Evolutionary conservation across 2,888 invertebrate genomes (phyloP).

Genomic region (Tenthredo scrophulariae): DNA sequence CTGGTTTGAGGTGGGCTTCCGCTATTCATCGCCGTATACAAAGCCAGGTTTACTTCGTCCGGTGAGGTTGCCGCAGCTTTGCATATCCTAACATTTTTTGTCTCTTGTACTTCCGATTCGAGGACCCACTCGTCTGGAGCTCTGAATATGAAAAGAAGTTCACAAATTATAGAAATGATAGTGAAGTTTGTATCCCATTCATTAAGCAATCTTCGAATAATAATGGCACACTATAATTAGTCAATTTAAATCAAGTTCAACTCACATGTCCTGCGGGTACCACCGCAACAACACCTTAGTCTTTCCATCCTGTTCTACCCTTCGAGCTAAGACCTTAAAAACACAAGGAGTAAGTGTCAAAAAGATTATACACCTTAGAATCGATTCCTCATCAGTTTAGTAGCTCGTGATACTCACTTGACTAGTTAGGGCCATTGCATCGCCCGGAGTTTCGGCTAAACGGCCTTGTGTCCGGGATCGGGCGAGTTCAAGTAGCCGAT

Average conservation of each 20-base stretch:
- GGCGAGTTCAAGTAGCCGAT: slow-evolving; percentile 85
- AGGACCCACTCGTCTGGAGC: slow-evolving; percentile 93
- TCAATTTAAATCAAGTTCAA: slow-evolving; percentile 65
- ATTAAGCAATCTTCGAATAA: background rate
- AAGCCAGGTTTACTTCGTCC: slow-evolving; percentile 68
- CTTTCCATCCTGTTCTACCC: slow-evolving; percentile 83
- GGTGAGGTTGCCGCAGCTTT: slow-evolving; percentile 66
- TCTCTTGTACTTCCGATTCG: slow-evolving; percentile 80
- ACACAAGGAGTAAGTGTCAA: background rate
- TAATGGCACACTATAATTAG: background rate
- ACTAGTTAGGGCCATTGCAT: slow-evolving; percentile 87
- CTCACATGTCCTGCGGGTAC: slow-evolving; percentile 93
- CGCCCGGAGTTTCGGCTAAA: slow-evolving; percentile 83
- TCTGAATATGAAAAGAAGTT: slow-evolving; percentile 79
- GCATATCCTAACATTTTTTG: slow-evolving; percentile 74
- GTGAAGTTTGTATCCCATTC: slow-evolving; percentile 59
- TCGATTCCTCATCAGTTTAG: background rate
- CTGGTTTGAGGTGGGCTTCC: slow-evolving; percentile 65
- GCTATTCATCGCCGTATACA: slow-evolving; percentile 71
- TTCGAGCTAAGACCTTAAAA: slow-evolving; percentile 82
- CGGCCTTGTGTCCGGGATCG: slow-evolving; percentile 82
- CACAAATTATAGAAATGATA: slow-evolving; percentile 67
- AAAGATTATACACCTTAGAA: background rate
- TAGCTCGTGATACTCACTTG: slow-evolving; percentile 77
- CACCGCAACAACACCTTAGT: slow-evolving; percentile 89